Evolutionary conservation across 1,140 invertebrate genomes (phyloP), one percentile per base, ranked within the genome.

Genomic region (Solenopsis fugax): DNA sequence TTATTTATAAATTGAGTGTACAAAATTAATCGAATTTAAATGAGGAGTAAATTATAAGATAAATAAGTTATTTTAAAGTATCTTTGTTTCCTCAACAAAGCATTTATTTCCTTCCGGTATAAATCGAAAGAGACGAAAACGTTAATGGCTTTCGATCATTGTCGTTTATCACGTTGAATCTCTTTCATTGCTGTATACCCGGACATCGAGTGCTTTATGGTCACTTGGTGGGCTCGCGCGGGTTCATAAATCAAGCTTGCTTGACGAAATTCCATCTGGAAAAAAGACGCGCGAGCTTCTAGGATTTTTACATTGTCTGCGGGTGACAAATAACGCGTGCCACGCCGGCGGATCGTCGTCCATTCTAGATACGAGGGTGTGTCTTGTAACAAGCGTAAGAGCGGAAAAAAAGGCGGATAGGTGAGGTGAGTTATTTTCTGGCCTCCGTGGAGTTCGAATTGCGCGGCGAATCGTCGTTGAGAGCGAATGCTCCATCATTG

Each of bases 261-360:
- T 65, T 77, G 45, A 65, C 84, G 78, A 81, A 85, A 88, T 88
- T 90, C 76, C 88, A 84, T 76, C 62, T 56, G 77, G 54, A 76
- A 58, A 67, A 88, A 77, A 78, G 67, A 88, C 37, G 37, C 48
- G 45, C n/a, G 58, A 77, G 71, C 58, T 77, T 81, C 64, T 62
- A 56, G 81, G 87, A 90, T 88, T 88, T 91, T 80, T 81, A 88
- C 62, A 88, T 88, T 82, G 48, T 62, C 81, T 41, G 37, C 45
- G 71, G 67, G 87, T 91, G 89, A 91, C 88, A 90, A 91, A 90
- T 90, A 90, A 88, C 41, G 65, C 77, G 80, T 62, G 78, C 67
- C 56, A 50, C 72, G 62, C 58, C 60, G 75, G 50, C 34, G 65
- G 62, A 56, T 67, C 21, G 85, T 85, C 54, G 60, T 88, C 69